Evolutionary conservation across 2,888 invertebrate genomes (phyloP).

Genomic region (Sinhomidia bicolor): DNA sequence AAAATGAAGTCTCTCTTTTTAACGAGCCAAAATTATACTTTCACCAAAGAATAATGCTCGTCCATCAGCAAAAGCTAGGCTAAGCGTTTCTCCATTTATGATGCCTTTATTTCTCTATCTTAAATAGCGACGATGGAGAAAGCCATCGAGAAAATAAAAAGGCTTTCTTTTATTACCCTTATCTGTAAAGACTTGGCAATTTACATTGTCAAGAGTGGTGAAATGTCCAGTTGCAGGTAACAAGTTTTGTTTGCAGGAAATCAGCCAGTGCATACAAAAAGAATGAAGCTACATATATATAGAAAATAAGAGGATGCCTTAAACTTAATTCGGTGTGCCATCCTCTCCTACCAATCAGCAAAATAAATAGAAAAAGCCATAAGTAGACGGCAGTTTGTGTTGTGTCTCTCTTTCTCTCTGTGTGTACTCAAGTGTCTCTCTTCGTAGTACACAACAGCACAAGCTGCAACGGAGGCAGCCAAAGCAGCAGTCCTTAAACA

Average conservation of each 20-base stretch:
- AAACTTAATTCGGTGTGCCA: constrained; percentile 11
- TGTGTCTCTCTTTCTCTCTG: too few relatives aligned
- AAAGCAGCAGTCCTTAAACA: constrained; percentile 35
- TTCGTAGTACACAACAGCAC: too few relatives aligned
- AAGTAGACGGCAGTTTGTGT: constrained; percentile 54
- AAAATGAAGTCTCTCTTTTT: not conserved
- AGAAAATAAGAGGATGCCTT: constrained; percentile 4
- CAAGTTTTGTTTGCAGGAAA: constrained; percentile 26
- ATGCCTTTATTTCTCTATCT: not conserved
- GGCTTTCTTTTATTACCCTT: constrained; percentile 21
- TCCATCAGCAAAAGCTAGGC: not conserved
- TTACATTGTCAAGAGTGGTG: not conserved
- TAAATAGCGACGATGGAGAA: not conserved
- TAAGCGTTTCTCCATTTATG: not conserved
- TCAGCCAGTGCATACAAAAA: not conserved
- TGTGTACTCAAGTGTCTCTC: constrained; percentile 61
- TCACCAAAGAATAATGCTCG: constrained; percentile 8
- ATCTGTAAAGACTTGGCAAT: constrained; percentile 39
- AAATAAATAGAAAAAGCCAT: constrained; percentile 63
- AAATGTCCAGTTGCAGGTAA: constrained; percentile 61
- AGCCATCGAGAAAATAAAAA: constrained; percentile 6
- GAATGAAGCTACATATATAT: not conserved
- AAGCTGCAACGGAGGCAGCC: not conserved
- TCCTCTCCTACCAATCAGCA: constrained; percentile 63
- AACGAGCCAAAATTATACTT: not conserved